These are phyloP conservation scores for Enteromius argenteus DNA, from an alignment of 2,797 vertebrate species.

Conservation along the genomic window DNA sequence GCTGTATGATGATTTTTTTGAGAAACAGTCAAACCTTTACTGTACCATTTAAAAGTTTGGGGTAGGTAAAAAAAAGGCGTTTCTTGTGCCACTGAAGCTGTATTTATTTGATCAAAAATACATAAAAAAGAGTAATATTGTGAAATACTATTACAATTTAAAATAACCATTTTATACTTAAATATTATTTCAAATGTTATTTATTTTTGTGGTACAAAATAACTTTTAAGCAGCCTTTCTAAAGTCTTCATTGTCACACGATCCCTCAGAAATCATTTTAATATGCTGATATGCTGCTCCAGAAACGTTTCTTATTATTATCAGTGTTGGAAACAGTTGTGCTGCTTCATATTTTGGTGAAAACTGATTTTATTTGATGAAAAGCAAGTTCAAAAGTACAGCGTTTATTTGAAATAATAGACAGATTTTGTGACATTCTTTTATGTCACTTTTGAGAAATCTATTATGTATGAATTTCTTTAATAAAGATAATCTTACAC, in stretches of 20 bases:
- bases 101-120: background rate
- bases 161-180: background rate
- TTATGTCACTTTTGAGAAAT: background rate
- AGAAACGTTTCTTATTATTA: background rate
- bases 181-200: background rate
- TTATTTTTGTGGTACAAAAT: background rate
- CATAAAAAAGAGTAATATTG: background rate
- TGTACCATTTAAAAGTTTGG: background rate
- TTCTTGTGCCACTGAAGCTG: background rate
- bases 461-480: background rate
- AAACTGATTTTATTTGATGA: background rate
- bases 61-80: background rate
- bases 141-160: background rate
- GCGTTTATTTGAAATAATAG: background rate
- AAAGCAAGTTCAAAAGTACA: background rate
- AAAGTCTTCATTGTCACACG: background rate
- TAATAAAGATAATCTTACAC: background rate
- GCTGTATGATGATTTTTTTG: background rate
- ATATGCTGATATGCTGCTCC: background rate
- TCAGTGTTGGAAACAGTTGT: background rate
- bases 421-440: background rate
- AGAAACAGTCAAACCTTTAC: background rate
- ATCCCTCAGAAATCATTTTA: background rate
- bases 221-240: background rate
- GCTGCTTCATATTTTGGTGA: background rate